A percentile compares a stretch with the other conserved stretches of the same genome.
These are phyloP conservation scores for Andricus quercusramuli DNA, from an alignment of 2,888 invertebrate genomes.

Conservation along the genomic window DNA sequence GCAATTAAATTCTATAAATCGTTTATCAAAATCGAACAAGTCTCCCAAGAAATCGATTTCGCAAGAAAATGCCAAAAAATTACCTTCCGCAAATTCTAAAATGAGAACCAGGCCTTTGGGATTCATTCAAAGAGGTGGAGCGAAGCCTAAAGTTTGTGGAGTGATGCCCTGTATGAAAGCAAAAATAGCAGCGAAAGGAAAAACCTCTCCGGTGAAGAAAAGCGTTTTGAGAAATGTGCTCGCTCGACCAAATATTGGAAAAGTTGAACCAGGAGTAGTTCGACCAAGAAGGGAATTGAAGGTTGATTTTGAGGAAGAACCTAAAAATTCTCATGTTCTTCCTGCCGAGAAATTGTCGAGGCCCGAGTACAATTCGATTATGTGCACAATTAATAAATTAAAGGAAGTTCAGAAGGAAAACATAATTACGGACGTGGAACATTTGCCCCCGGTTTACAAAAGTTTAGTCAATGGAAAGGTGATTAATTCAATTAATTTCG, in stretches of 20 bases:
- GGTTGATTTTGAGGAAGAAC: not conserved
- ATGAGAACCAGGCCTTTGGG: constrained; percentile 1
- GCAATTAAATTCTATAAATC: constrained; percentile 34
- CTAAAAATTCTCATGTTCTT: not conserved
- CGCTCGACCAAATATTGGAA: constrained; percentile 52
- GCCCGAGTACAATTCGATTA: constrained; percentile 73
- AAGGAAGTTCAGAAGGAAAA: constrained; percentile 63
- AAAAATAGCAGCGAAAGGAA: constrained; percentile 43
- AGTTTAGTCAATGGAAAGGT: constrained; percentile 69
- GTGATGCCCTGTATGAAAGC: constrained; percentile 53
- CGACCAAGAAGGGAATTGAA: not conserved
- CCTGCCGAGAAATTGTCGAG: constrained; percentile 56
- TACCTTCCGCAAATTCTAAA: not conserved
- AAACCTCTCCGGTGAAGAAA: constrained; percentile 56
- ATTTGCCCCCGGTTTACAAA: constrained; percentile 63
- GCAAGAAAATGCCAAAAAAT: constrained; percentile 44
- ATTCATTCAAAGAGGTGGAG: not conserved
- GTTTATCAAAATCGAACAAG: not conserved
- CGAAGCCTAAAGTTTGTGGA: constrained; percentile 14
- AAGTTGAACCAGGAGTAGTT: constrained; percentile 58
- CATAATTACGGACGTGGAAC: constrained; percentile 60
- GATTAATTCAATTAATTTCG: constrained; percentile 41
- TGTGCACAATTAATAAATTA: constrained; percentile 67
- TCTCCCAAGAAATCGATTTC: constrained; percentile 21
- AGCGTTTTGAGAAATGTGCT: constrained; percentile 53